A percentile compares a stretch with the other conserved stretches of the same genome.
phyloP scores from a whole-genome alignment of 2,888 invertebrate species.

The Amphipyra berbera region DNA sequence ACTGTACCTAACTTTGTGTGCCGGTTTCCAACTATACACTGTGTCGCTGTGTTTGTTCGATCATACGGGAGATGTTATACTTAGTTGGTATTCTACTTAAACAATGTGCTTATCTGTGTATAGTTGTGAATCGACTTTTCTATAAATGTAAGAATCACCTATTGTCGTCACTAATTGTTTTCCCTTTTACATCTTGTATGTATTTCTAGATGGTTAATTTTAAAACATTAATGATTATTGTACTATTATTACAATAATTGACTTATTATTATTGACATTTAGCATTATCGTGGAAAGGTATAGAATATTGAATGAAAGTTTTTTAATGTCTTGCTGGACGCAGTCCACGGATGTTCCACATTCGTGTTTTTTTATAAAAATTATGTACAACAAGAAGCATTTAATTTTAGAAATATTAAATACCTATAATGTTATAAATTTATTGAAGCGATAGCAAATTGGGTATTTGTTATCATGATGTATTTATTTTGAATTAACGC shows the following conservation, averaged over 20 bases:
- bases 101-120: slow-evolving; percentile 50
- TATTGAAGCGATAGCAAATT: slow-evolving; percentile 77
- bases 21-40: slow-evolving; percentile 63
- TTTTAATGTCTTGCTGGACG: slow-evolving; percentile 69
- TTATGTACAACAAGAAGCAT: slow-evolving; percentile 89
- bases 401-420: slow-evolving; percentile 89
- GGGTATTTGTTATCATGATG: slow-evolving; percentile 74
- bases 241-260: slow-evolving; percentile 85
- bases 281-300: slow-evolving; percentile 83
- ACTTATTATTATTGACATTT: slow-evolving; percentile 83
- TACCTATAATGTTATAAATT: slow-evolving; percentile 82
- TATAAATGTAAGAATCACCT: slow-evolving; percentile 83
- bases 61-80: slow-evolving; percentile 54
- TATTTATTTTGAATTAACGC: slow-evolving; percentile 84
- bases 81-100: slow-evolving; percentile 49
- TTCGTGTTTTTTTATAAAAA: slow-evolving; percentile 68
- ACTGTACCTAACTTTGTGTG: slow-evolving; percentile 74
- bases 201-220: slow-evolving; percentile 86
- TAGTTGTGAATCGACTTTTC: slow-evolving; percentile 59
- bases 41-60: slow-evolving; percentile 44
- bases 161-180: slow-evolving; percentile 84
- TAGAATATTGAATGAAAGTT: slow-evolving; percentile 73
- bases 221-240: slow-evolving; percentile 83
- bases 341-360: slow-evolving; percentile 66
- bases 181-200: slow-evolving; percentile 82